A percentile compares a stretch with the other conserved stretches of the same genome.
phyloP scores from a whole-genome alignment of 92 coral and sea anemone genomes.

The Epizoanthus scotinus region DNA sequence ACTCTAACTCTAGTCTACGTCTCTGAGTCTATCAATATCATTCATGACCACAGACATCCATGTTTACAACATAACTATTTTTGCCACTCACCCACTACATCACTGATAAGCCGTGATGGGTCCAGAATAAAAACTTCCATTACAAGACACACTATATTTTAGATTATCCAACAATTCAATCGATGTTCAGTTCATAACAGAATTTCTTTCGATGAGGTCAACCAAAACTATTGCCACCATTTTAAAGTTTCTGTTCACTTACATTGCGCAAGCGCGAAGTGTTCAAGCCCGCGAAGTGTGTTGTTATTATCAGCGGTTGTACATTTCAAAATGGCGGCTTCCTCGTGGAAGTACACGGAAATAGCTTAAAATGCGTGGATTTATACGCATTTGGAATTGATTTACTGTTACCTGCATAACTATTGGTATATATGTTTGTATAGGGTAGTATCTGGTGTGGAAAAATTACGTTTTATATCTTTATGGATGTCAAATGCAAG shows the following conservation, averaged over 20 bases:
- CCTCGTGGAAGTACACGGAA: neutral
- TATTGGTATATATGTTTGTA: neutral
- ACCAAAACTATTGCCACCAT: constrained; percentile 24
- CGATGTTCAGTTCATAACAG: neutral
- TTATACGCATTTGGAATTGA: neutral
- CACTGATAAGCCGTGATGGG: constrained; percentile 79
- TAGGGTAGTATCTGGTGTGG: neutral
- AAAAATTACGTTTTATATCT: neutral
- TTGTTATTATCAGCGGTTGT: constrained; percentile 29
- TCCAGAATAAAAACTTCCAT: constrained; percentile 93
- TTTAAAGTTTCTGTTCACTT: neutral
- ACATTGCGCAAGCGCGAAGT: constrained; percentile 3
- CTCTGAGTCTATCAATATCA: too few species aligned
- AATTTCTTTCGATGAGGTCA: constrained; percentile 12
- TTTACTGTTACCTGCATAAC: neutral
- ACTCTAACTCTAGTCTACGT: too few species aligned
- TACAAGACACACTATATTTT: neutral
- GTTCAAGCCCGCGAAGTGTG: constrained; percentile 11
- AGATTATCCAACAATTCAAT: neutral
- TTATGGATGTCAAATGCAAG: neutral
- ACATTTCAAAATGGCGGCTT: neutral
- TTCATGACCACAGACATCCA: too few species aligned
- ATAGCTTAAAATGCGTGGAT: neutral
- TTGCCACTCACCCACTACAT: constrained; percentile 78
- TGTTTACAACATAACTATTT: neutral